Percentiles rank a stretch among this genome's conserved stretches.
Conservation (phyloP, 1,140 invertebrate species). For the Scaptomyza pallida region DNA sequence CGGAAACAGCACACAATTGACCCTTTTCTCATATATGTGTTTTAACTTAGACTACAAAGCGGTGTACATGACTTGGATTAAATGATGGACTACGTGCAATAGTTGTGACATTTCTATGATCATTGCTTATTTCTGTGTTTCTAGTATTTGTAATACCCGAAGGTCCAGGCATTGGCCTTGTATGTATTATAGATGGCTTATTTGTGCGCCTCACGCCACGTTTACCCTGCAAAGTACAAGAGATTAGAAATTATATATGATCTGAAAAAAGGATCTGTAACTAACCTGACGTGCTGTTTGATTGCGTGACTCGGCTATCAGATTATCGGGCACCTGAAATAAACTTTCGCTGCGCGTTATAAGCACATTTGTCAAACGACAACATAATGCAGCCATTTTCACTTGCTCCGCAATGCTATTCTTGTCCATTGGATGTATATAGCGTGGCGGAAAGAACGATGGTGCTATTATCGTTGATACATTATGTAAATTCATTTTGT, state of each 20-base stretch:
- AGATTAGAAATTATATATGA: neutral
- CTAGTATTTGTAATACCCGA: conserved; percentile 28
- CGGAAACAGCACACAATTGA: conserved; percentile 8
- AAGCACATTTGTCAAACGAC: conserved; percentile 91
- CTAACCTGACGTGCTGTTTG: conserved; percentile 84
- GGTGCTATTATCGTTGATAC: conserved; percentile 97
- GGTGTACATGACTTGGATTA: conserved; percentile 74
- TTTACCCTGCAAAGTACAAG: conserved; percentile 60
- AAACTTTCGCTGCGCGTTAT: conserved; percentile 89
- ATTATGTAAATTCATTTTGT: conserved; percentile 96
- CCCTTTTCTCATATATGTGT: neutral
- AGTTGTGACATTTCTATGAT: conserved; percentile 27
- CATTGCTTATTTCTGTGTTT: conserved; percentile 33
- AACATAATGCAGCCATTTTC: conserved; percentile 92
- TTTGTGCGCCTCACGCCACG: conserved; percentile 50
- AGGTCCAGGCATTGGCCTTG: conserved; percentile 12
- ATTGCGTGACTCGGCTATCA: conserved; percentile 88
- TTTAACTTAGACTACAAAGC: conserved; percentile 62
- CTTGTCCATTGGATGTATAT: conserved; percentile 75
- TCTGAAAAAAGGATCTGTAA: neutral
- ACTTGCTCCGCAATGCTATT: conserved; percentile 89
- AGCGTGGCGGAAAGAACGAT: conserved; percentile 92
- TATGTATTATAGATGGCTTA: conserved; percentile 41
- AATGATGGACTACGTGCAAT: conserved; percentile 57
- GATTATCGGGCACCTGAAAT: conserved; percentile 90